phyloP scores from a whole-genome alignment of 2,113 vertebrate species.

The Sakesphorus luctuosus region DNA sequence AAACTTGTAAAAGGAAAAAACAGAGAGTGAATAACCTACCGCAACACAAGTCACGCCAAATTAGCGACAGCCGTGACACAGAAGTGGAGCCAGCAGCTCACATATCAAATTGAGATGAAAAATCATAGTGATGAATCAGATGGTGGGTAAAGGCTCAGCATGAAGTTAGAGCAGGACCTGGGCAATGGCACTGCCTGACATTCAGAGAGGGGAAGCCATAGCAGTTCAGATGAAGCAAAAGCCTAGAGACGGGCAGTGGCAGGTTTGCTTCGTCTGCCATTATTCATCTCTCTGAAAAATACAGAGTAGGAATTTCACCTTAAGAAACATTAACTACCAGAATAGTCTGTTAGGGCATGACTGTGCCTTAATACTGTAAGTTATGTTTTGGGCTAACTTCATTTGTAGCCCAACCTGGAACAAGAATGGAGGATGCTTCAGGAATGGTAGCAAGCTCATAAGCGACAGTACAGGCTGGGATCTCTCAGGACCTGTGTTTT shows the following conservation, averaged over 20 bases:
- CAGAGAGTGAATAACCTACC: background rate
- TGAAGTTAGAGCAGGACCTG: background rate
- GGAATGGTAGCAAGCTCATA: background rate
- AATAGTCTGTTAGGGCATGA: background rate
- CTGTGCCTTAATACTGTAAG: background rate
- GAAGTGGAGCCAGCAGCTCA: conserved; percentile 1
- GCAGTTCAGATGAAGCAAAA: background rate
- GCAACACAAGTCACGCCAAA: background rate
- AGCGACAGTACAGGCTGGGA: background rate
- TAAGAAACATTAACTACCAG: background rate
- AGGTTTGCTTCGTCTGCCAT: background rate
- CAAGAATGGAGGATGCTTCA: background rate
- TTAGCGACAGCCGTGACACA: background rate
- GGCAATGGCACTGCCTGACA: background rate
- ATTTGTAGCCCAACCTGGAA: background rate
- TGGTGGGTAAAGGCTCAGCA: background rate
- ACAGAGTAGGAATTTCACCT: background rate
- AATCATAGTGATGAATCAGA: background rate
- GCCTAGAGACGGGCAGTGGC: background rate
- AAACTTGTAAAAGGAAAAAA: background rate
- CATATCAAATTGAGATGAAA: background rate
- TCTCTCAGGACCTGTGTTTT: background rate
- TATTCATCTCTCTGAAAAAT: background rate
- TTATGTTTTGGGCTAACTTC: background rate
- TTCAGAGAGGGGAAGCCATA: background rate